phyloP scores from a whole-genome alignment of 1,140 invertebrate genomes.

The Euura lappo region DNA sequence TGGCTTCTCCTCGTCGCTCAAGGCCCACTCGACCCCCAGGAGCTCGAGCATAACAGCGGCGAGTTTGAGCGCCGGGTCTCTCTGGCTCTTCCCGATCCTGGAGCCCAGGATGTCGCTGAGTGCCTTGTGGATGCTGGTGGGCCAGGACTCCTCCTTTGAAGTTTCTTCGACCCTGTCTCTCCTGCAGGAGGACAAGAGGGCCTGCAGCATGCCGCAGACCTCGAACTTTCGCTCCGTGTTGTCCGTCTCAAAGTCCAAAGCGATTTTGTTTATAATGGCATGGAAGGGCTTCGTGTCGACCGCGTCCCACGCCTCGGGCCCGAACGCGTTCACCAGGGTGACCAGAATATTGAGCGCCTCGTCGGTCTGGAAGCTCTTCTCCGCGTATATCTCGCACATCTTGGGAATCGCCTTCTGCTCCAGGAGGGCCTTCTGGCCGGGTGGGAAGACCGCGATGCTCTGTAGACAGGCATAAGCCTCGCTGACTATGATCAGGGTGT shows the following conservation, averaged over 20 bases:
- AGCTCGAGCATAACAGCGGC: conserved; percentile 80
- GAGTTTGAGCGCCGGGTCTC: conserved; percentile 85
- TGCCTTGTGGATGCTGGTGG: conserved; percentile 77
- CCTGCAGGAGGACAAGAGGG: conserved; percentile 76
- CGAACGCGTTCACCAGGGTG: conserved; percentile 71
- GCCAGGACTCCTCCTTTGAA: conserved; percentile 76
- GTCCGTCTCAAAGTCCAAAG: conserved; percentile 86
- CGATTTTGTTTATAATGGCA: conserved; percentile 82
- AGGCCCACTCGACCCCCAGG: conserved; percentile 83
- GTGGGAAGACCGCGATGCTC: conserved; percentile 73
- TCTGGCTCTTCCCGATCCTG: conserved; percentile 85
- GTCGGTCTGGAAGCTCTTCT: conserved; percentile 86
- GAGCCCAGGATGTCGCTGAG: conserved; percentile 82
- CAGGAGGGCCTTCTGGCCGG: conserved; percentile 77
- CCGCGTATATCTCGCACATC: conserved; percentile 84
- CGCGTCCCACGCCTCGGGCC: conserved; percentile 74
- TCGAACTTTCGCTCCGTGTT: conserved; percentile 88
- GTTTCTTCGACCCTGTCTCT: conserved; percentile 67
- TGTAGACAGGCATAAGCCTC: conserved; percentile 87
- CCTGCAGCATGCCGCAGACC: conserved; percentile 76
- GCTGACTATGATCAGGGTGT: conserved; percentile 85
- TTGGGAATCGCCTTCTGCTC: conserved; percentile 78
- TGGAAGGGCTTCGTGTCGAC: conserved; percentile 76
- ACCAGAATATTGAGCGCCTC: conserved; percentile 82
- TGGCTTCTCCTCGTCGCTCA: conserved; percentile 78